phyloP scores from a whole-genome alignment of 2,113 vertebrate species.

The Aspidoscelis tigris region DNA sequence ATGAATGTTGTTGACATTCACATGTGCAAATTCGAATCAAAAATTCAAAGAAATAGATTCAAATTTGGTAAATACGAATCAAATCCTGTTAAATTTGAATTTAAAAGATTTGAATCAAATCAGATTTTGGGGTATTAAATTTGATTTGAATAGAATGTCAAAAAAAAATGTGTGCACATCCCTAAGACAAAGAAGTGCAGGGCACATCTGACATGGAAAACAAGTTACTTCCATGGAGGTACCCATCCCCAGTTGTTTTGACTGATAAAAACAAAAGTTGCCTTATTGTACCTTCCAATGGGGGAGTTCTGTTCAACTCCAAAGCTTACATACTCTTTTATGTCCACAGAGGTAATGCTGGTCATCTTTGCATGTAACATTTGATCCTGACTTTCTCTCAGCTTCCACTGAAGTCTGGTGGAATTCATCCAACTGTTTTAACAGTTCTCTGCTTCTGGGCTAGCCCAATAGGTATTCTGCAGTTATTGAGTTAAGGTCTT shows the following conservation, averaged over 20 bases:
- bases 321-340: not conserved
- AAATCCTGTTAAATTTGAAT: too few relatives aligned
- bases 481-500: constrained; percentile 43
- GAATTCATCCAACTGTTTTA: not conserved
- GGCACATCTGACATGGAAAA: too few relatives aligned
- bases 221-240: not conserved
- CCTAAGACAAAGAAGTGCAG: too few relatives aligned
- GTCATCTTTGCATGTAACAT: not conserved
- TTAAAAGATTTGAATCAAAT: too few relatives aligned
- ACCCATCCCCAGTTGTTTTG: not conserved
- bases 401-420: not conserved
- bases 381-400: not conserved
- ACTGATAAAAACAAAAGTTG: not conserved
- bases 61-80: too few relatives aligned
- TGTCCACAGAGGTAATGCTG: not conserved
- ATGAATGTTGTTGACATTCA: too few relatives aligned
- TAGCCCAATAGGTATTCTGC: constrained; percentile 47
- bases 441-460: constrained; percentile 17
- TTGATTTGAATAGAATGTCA: too few relatives aligned
- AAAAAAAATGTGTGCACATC: too few relatives aligned
- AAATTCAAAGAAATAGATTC: too few relatives aligned
- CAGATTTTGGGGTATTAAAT: too few relatives aligned
- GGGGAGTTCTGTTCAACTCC: not conserved
- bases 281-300: not conserved
- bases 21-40: too few relatives aligned